phyloP scores from a whole-genome alignment of 1,140 invertebrate genomes.

The Alviniconcha marisindica region DNA sequence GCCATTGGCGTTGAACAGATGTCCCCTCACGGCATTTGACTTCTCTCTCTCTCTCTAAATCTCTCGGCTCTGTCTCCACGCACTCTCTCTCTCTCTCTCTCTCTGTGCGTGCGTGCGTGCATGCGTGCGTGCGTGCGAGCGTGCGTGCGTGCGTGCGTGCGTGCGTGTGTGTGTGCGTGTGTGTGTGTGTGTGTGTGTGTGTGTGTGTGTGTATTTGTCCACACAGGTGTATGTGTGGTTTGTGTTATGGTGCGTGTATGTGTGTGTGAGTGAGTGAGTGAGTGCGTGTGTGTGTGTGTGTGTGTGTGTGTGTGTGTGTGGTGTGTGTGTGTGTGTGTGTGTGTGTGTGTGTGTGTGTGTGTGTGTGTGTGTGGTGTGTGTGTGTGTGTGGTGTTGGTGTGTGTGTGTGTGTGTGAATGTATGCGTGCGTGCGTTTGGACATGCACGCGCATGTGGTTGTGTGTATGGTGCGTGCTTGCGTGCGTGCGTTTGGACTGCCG shows the following conservation, averaged over 20 bases:
- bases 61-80: too few relatives aligned
- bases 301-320: not conserved
- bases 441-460: not conserved
- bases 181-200: slow-evolving; percentile 10
- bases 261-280: not conserved
- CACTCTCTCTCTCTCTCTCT: too few relatives aligned
- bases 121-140: too few relatives aligned
- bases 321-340: too few relatives aligned
- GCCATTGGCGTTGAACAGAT: too few relatives aligned
- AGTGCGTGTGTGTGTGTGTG: not conserved
- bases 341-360: not conserved
- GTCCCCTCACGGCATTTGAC: too few relatives aligned
- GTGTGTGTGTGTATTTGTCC: slow-evolving; percentile 6
- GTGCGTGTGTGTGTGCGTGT: slow-evolving; percentile 14
- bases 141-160: not conserved
- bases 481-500: too few relatives aligned
- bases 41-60: too few relatives aligned
- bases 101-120: too few relatives aligned
- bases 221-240: not conserved
- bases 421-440: not conserved
- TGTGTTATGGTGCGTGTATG: not conserved
- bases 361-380: not conserved
- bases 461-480: not conserved
- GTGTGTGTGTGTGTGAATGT: not conserved
- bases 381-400: not conserved